phyloP scores from a whole-genome alignment of 2,113 vertebrate species.

The Ptilorrhoa leucosticta region DNA sequence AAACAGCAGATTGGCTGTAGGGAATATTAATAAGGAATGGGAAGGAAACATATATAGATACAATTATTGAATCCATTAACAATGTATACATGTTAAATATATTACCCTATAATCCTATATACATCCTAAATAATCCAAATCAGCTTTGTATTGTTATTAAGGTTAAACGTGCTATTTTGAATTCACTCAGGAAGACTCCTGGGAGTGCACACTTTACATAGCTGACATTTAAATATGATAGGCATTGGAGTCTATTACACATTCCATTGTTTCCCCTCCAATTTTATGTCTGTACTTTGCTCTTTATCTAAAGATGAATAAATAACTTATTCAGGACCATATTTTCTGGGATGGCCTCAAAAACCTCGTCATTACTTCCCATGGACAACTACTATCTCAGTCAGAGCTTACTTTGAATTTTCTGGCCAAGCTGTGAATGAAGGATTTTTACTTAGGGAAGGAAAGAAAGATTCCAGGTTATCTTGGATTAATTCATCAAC shows the following conservation, averaged over 20 bases:
- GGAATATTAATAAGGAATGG: neutral
- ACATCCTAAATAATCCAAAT: neutral
- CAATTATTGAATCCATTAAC: neutral
- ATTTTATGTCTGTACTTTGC: neutral
- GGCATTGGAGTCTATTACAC: neutral
- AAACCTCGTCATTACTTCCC: neutral
- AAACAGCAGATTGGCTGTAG: neutral
- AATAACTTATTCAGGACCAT: fast-evolving
- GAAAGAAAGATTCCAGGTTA: neutral
- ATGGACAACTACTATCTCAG: neutral
- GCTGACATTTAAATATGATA: neutral
- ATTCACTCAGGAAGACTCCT: neutral
- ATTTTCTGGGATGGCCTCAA: neutral
- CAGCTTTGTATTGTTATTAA: neutral
- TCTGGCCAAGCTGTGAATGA: neutral
- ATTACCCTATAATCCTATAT: neutral
- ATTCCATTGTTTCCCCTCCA: neutral
- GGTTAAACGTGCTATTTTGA: neutral
- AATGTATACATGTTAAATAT: neutral
- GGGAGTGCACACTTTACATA: neutral
- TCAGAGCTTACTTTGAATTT: neutral
- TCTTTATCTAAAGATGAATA: neutral
- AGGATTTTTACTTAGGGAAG: neutral
- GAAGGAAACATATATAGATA: neutral
- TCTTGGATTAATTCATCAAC: neutral